A percentile compares a stretch with the other conserved stretches of the same genome.
Conservation (phyloP, 2,113 vertebrate species). For the Sapayoa aenigma region DNA sequence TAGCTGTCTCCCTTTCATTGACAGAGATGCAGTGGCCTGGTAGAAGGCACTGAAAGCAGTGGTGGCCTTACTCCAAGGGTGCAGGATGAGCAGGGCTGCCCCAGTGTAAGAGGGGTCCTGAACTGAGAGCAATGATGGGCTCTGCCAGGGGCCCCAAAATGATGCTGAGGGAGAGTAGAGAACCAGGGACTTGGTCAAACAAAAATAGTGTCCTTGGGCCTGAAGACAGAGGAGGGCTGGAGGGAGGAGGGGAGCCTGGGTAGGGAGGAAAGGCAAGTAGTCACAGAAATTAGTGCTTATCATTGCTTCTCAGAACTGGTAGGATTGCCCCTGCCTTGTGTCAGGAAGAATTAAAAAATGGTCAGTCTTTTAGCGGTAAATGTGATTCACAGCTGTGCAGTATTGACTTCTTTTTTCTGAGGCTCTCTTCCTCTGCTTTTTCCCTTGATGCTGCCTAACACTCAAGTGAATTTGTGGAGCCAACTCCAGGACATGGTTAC, state of each 20-base stretch:
- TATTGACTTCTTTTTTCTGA: neutral
- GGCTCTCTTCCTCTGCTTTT: neutral
- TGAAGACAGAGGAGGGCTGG: neutral
- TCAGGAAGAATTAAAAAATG: neutral
- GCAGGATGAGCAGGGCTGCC: neutral
- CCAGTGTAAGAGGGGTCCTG: accelerated
- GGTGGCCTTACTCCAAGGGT: neutral
- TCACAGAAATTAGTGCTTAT: neutral
- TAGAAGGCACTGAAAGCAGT: neutral
- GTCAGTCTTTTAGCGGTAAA: neutral
- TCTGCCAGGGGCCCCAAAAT: neutral
- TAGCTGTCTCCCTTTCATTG: neutral
- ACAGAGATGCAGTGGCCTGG: neutral
- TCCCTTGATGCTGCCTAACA: neutral
- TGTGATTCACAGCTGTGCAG: accelerated
- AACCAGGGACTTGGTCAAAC: neutral
- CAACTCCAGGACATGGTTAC: accelerated
- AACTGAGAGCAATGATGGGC: neutral
- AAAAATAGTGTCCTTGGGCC: neutral
- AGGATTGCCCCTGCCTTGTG: neutral
- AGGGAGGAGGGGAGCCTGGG: neutral
- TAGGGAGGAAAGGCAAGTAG: neutral
- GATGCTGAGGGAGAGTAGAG: neutral
- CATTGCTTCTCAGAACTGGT: neutral
- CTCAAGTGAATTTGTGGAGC: neutral